Evolutionary conservation across 2,797 vertebrate species (phyloP), one percentile per base, ranked within the genome.

Genomic region (Malacoctenus gilli): DNA sequence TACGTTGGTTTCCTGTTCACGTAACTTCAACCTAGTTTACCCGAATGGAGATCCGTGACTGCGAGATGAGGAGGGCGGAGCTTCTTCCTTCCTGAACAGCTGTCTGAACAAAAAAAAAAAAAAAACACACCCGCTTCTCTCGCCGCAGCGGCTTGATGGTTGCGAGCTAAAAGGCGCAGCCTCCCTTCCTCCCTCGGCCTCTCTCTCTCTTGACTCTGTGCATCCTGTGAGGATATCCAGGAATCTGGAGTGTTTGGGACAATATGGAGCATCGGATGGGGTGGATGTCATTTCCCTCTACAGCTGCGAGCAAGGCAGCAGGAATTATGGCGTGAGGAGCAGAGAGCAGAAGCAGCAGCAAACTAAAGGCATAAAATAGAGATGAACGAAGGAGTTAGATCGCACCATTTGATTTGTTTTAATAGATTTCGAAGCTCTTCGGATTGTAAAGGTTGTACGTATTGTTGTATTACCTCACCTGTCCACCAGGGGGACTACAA

Each of bases 141-240:
- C n/a, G n/a, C n/a, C n/a, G 34, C 46, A 40, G 42, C 42, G 19
- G 22, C 53, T 50, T 1, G 41, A 52, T 75, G 61, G 59, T 71
- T 66, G 58, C 56, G 60, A 77, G 40, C 1, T 9, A 5, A n/a
- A 9, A 28, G 25, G 9, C 9, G 25, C 25, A 6, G 25, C 25
- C 25, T n/a, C n/a, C n/a, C n/a, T n/a, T n/a, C n/a, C n/a, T n/a
- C n/a, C n/a, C n/a, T n/a, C n/a, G n/a, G n/a, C n/a, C n/a, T n/a
- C n/a, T n/a, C n/a, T n/a, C n/a, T n/a, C n/a, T n/a, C n/a, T n/a
- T n/a, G 64, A 54, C 59, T 57, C 61, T 31, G 48, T 57, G 55
- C 70, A 85, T 88, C 85, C 86, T 82, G 77, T 75, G 79, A 81
- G 82, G 77, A 85, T 75, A 84, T 83, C 68, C 78, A 84, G 78